phyloP scores from a whole-genome alignment of 2,888 invertebrate species.

The Psococerastis gibbosa region DNA sequence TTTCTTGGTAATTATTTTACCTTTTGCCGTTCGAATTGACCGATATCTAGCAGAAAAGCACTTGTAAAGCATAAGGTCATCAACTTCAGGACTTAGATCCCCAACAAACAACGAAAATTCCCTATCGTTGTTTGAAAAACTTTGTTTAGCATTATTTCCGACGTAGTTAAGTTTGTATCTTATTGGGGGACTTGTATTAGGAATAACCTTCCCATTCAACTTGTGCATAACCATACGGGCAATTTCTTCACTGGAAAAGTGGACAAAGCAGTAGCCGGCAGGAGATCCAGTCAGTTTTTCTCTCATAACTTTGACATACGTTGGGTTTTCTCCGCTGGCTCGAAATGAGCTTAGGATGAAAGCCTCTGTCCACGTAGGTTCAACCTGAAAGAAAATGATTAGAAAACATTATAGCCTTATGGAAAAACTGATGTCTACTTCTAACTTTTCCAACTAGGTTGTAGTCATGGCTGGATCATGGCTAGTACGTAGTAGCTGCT shows the following conservation, averaged over 20 bases:
- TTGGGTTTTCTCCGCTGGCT: constrained; percentile 76
- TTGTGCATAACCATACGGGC: constrained; percentile 89
- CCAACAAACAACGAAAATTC: constrained; percentile 96
- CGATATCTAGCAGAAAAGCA: constrained; percentile 81
- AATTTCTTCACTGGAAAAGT: constrained; percentile 73
- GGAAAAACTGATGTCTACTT: too few species aligned
- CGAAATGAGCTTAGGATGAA: constrained; percentile 82
- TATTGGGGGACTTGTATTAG: constrained; percentile 61
- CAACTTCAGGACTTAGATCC: constrained; percentile 81
- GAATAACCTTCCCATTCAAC: constrained; percentile 86
- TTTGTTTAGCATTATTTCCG: constrained; percentile 48
- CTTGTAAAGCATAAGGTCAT: constrained; percentile 82
- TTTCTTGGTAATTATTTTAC: too few species aligned
- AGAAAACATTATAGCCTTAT: too few species aligned
- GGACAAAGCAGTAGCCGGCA: constrained; percentile 89
- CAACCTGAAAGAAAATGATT: too few species aligned
- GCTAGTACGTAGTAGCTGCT: too few species aligned
- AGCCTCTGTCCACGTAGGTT: constrained; percentile 83
- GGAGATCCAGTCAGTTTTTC: constrained; percentile 86
- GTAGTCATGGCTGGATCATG: too few species aligned
- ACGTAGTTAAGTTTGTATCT: constrained; percentile 76
- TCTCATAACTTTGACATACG: constrained; percentile 79
- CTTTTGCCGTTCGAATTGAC: constrained; percentile 87
- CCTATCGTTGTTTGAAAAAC: constrained; percentile 41
- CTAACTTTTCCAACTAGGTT: too few species aligned